These are phyloP conservation scores for Ornithorhynchus anatinus DNA, from an alignment of 2,113 vertebrate genomes.

Conservation along the genomic window DNA sequence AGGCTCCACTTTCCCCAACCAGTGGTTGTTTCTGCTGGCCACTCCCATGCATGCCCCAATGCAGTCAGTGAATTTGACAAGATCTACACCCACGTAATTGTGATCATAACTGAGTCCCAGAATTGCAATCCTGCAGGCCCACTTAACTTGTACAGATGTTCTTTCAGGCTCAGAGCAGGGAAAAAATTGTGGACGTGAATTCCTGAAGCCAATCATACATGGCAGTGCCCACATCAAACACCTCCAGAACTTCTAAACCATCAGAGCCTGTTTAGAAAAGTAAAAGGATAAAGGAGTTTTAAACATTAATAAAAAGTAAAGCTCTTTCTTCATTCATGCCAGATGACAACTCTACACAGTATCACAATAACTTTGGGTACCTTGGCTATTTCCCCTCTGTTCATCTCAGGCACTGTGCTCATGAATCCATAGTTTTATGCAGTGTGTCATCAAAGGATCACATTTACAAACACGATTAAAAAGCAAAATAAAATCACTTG, in stretches of 20 bases:
- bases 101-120: background rate
- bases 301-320: background rate
- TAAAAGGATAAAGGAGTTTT: background rate
- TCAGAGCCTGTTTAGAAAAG: background rate
- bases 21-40: background rate
- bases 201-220: background rate
- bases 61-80: background rate
- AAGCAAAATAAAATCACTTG: constrained; percentile 61
- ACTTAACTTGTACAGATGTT: background rate
- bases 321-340: background rate
- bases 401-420: background rate
- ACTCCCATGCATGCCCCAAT: background rate
- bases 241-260: background rate
- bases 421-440: constrained; percentile 50
- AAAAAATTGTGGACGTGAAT: background rate
- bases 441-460: constrained; percentile 44
- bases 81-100: background rate
- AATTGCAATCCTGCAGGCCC: background rate
- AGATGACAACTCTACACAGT: background rate
- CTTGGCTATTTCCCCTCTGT: constrained; percentile 37
- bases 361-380: constrained; percentile 21
- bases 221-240: background rate
- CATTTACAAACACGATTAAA: constrained; percentile 65
- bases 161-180: background rate
- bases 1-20: background rate